phyloP scores from a whole-genome alignment of 2,888 invertebrate species.

The Caenorhabditis virilis region DNA sequence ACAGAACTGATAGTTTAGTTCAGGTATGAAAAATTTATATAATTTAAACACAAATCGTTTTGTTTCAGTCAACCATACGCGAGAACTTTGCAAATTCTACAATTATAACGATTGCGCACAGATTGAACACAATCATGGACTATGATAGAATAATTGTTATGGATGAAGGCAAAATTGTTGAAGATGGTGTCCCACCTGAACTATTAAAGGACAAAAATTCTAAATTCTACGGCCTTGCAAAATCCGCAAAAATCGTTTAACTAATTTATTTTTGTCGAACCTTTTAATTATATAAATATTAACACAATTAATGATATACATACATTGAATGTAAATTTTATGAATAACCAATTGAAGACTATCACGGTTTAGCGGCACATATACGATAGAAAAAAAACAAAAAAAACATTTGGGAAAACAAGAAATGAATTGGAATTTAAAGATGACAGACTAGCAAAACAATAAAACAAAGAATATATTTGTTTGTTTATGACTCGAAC shows the following conservation, averaged over 20 bases:
- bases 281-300: no score
- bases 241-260: constrained; percentile 51
- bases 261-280: no score
- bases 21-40: constrained; percentile 68
- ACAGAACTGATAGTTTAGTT: constrained; percentile 73
- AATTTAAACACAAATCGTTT: constrained; percentile 4
- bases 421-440: no score
- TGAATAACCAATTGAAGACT: no score
- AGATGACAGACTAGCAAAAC: no score
- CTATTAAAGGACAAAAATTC: constrained; percentile 48
- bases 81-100: constrained; percentile 51
- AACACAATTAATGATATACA: no score
- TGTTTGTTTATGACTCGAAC: no score
- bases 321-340: no score
- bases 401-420: no score
- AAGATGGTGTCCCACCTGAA: constrained; percentile 50
- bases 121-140: constrained; percentile 55
- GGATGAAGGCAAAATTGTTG: constrained; percentile 50
- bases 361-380: no score
- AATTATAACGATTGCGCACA: constrained; percentile 55
- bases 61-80: constrained; percentile 47
- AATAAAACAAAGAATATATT: no score
- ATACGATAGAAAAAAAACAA: no score
- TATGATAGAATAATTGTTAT: constrained; percentile 58
- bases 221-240: constrained; percentile 52